Conservation (phyloP, 2,113 vertebrate species). For the Larimichthys polyactis region DNA sequence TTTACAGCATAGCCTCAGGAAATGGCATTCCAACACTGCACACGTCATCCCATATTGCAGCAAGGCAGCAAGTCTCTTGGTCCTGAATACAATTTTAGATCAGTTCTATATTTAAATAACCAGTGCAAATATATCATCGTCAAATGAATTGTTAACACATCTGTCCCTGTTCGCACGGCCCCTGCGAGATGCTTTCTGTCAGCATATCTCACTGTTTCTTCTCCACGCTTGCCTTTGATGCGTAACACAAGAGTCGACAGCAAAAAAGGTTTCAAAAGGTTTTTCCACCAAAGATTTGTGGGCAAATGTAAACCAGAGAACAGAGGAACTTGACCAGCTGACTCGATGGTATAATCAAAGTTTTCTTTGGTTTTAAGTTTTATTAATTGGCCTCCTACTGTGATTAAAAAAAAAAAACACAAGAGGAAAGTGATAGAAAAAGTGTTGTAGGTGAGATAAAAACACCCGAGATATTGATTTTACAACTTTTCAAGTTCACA, state of each 20-base stretch:
- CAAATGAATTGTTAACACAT: slow-evolving; percentile 65
- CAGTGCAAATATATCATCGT: slow-evolving; percentile 60
- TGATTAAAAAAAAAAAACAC: slow-evolving; percentile 20
- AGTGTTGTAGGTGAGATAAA: slow-evolving; percentile 26
- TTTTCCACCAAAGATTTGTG: slow-evolving; percentile 19
- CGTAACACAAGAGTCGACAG: slow-evolving; percentile 54
- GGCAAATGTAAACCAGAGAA: slow-evolving; percentile 5
- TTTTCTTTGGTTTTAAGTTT: slow-evolving; percentile 25
- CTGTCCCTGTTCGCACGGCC: slow-evolving; percentile 41
- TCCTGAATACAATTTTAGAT: slow-evolving; percentile 40
- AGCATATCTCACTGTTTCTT: slow-evolving; percentile 44
- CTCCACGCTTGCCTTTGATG: slow-evolving; percentile 51
- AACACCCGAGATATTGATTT: slow-evolving; percentile 23
- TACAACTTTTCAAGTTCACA: slow-evolving; percentile 55
- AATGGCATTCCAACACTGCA: slow-evolving; percentile 25
- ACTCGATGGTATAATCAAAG: slow-evolving; percentile 8
- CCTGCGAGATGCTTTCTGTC: slow-evolving; percentile 60
- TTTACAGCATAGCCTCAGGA: slow-evolving; percentile 35
- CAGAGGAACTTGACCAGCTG: slow-evolving; percentile 19
- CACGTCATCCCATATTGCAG: slow-evolving; percentile 3
- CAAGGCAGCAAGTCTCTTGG: not conserved
- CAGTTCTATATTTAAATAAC: slow-evolving; percentile 69
- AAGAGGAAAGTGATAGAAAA: not conserved
- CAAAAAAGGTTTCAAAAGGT: slow-evolving; percentile 32
- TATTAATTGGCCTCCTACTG: not conserved